phyloP scores from a whole-genome alignment of 2,888 invertebrate genomes.

The Hydraecia micacea region DNA sequence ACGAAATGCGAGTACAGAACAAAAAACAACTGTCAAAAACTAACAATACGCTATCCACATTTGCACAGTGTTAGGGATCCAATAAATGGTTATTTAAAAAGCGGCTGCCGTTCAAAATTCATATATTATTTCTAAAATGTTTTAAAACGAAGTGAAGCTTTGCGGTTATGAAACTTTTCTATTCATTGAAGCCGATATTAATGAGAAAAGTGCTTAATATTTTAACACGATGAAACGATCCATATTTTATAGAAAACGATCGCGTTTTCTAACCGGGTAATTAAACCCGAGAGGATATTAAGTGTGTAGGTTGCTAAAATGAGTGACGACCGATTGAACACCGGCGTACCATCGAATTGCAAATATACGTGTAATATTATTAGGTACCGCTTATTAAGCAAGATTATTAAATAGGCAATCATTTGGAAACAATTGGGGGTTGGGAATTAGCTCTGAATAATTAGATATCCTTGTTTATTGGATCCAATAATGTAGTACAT shows the following conservation, averaged over 20 bases:
- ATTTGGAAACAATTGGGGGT: slow-evolving; percentile 16
- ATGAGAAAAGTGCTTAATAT: slow-evolving; percentile 68
- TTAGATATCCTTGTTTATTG: slow-evolving; percentile 7
- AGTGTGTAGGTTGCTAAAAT: slow-evolving; percentile 50
- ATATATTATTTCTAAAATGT: slow-evolving; percentile 36
- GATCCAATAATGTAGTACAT: background rate
- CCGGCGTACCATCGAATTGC: slow-evolving; percentile 14
- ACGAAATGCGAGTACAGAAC: slow-evolving; percentile 27
- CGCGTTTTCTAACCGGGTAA: slow-evolving; percentile 70
- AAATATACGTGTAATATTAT: slow-evolving; percentile 45
- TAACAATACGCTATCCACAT: slow-evolving; percentile 53
- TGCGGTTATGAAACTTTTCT: slow-evolving; percentile 50
- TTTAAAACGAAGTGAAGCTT: slow-evolving; percentile 33
- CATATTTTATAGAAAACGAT: slow-evolving; percentile 63
- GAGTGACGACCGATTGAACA: slow-evolving; percentile 45
- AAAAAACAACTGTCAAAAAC: slow-evolving; percentile 37
- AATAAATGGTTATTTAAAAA: slow-evolving; percentile 47
- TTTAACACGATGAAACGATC: slow-evolving; percentile 63
- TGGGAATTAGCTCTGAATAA: background rate
- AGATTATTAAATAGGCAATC: slow-evolving; percentile 27
- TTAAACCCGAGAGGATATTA: slow-evolving; percentile 69
- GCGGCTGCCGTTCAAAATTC: slow-evolving; percentile 17
- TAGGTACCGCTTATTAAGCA: slow-evolving; percentile 4
- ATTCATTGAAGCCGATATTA: slow-evolving; percentile 63
- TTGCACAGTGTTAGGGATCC: slow-evolving; percentile 46